phyloP scores from a whole-genome alignment of 2,888 invertebrate genomes.

The Icerya purchasi region DNA sequence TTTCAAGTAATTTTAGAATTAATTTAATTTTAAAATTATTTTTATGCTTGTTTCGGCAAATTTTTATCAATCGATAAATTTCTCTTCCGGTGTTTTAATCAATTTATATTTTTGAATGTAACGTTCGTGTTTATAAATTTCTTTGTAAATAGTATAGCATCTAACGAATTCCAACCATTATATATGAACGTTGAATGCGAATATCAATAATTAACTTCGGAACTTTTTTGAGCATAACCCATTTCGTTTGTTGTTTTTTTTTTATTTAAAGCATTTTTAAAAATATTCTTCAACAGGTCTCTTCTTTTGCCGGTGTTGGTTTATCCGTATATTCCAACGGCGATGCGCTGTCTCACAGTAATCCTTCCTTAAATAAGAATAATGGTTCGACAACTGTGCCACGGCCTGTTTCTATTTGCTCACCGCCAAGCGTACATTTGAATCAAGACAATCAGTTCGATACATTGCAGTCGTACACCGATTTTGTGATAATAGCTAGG shows the following conservation, averaged over 20 bases:
- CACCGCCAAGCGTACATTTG: neutral
- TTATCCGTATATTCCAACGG: conserved; percentile 21
- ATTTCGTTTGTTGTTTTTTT: neutral
- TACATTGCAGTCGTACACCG: conserved; percentile 30
- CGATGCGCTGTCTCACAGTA: conserved; percentile 18
- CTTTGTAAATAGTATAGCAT: no score
- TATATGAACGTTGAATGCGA: no score
- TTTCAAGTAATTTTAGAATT: neutral
- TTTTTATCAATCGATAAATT: no score
- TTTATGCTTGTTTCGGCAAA: neutral
- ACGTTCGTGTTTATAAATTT: no score
- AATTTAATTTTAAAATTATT: neutral
- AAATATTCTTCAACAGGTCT: conserved; percentile 15
- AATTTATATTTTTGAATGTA: no score
- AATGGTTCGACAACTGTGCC: conserved; percentile 30
- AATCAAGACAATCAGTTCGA: conserved; percentile 19
- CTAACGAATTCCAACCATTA: no score
- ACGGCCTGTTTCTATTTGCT: conserved; percentile 24
- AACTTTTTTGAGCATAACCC: neutral
- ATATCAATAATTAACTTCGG: no score
- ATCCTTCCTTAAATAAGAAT: conserved; percentile 22
- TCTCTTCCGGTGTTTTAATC: no score
- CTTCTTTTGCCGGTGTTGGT: conserved; percentile 23
- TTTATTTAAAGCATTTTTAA: no score
- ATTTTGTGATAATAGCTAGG: conserved; percentile 45